Conservation (phyloP, 2,888 invertebrate species). For the Trissonchulus latispiculum region DNA sequence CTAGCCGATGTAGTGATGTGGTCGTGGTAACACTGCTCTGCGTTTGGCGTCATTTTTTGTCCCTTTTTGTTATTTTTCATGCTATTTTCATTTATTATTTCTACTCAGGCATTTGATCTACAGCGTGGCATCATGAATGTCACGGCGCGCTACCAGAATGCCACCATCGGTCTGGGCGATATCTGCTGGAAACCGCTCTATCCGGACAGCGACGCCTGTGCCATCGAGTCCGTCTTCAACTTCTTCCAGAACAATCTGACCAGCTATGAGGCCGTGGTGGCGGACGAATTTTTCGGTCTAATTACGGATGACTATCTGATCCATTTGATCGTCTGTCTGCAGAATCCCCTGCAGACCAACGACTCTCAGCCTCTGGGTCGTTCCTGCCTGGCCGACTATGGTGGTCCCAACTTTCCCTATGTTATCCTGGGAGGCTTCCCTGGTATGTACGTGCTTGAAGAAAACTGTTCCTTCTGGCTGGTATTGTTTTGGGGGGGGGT, state of each 20-base stretch:
- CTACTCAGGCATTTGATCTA: constrained; percentile 43
- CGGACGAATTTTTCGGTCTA: constrained; percentile 37
- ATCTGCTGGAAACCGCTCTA: constrained; percentile 84
- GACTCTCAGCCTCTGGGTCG: neutral
- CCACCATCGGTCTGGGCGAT: constrained; percentile 54
- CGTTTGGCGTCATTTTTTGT: too few relatives aligned
- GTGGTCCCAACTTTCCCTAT: constrained; percentile 83
- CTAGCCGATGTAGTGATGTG: too few relatives aligned
- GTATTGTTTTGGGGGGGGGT: too few relatives aligned
- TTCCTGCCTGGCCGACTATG: constrained; percentile 71
- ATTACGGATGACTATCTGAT: constrained; percentile 59
- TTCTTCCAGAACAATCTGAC: constrained; percentile 68
- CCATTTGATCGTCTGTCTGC: constrained; percentile 61
- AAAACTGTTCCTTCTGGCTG: too few relatives aligned
- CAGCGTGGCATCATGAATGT: constrained; percentile 39
- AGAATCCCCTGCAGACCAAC: constrained; percentile 32
- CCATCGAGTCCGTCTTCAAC: constrained; percentile 78
- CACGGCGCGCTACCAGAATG: constrained; percentile 29
- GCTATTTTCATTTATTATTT: too few relatives aligned
- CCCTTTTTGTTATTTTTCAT: too few relatives aligned
- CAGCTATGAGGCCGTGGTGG: constrained; percentile 50
- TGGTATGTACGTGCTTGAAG: too few relatives aligned
- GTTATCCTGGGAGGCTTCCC: constrained; percentile 74
- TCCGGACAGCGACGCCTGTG: constrained; percentile 62
- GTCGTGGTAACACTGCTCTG: too few relatives aligned